These are phyloP conservation scores for Oryzias dopingdopingensis DNA, from an alignment of 2,797 vertebrate species.

Conservation along the genomic window DNA sequence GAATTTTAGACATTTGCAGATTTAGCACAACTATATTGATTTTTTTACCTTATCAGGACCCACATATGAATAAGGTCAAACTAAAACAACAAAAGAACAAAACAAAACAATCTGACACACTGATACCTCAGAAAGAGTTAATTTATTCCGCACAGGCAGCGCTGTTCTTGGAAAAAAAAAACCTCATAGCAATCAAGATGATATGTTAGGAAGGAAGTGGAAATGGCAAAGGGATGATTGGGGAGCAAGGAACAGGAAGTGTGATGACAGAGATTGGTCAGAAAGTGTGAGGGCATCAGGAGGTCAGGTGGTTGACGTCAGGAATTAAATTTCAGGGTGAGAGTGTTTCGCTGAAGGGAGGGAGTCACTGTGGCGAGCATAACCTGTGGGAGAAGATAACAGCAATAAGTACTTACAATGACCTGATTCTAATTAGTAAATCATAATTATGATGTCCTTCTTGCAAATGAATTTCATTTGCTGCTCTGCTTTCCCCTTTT, in stretches of 20 bases:
- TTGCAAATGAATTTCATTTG: neutral
- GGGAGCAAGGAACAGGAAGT: neutral
- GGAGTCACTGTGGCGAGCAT: neutral
- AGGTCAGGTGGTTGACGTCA: slow-evolving; percentile 3
- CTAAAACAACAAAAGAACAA: neutral
- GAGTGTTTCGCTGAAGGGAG: neutral
- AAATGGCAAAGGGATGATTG: slow-evolving; percentile 7
- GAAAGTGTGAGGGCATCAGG: slow-evolving; percentile 1
- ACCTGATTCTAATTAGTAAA: neutral
- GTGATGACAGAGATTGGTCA: neutral
- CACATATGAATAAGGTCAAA: neutral
- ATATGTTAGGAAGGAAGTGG: neutral
- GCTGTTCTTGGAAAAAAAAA: neutral
- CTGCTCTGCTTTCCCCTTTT: neutral
- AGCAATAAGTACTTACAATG: neutral
- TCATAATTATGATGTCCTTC: neutral
- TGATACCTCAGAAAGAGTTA: too few species aligned
- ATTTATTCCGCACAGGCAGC: neutral
- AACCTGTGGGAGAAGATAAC: neutral
- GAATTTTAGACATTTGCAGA: neutral
- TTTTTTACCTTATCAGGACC: neutral
- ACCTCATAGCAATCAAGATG: neutral
- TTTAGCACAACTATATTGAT: neutral
- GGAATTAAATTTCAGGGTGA: neutral
- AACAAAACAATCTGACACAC: too few species aligned